Conservation (phyloP, 2,797 vertebrate species). For the Pseudomugil tenellus region DNA sequence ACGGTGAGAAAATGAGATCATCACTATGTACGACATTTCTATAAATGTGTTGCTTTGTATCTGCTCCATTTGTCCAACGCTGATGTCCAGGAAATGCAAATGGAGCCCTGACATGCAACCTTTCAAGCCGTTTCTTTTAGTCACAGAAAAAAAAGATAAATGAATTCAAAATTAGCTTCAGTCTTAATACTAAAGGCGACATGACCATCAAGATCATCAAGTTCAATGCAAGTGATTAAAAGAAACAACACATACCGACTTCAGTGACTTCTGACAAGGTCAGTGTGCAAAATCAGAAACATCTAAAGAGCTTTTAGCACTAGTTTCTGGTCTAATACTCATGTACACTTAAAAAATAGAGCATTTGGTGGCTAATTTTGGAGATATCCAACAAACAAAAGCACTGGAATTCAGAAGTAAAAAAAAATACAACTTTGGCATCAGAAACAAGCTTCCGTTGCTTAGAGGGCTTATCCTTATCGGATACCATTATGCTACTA, state of each 20-base stretch:
- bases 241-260: background rate
- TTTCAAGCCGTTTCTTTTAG: conserved; percentile 3
- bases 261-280: background rate
- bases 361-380: background rate
- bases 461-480: background rate
- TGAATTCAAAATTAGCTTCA: background rate
- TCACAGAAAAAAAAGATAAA: conserved; percentile 27
- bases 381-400: conserved; percentile 4
- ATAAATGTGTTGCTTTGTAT: background rate
- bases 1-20: background rate
- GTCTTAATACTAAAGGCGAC: background rate
- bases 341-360: background rate
- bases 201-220: background rate
- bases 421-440: background rate
- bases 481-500: background rate
- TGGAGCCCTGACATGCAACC: background rate
- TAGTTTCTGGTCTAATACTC: background rate
- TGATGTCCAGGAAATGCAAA: conserved; percentile 10
- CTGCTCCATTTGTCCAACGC: conserved; percentile 14
- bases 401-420: background rate
- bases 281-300: background rate
- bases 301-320: background rate
- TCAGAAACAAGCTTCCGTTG: background rate
- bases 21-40: background rate
- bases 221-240: background rate